These are phyloP conservation scores for Pollenia griseotomentosa DNA, from an alignment of 2,888 invertebrate species.

Conservation along the genomic window DNA sequence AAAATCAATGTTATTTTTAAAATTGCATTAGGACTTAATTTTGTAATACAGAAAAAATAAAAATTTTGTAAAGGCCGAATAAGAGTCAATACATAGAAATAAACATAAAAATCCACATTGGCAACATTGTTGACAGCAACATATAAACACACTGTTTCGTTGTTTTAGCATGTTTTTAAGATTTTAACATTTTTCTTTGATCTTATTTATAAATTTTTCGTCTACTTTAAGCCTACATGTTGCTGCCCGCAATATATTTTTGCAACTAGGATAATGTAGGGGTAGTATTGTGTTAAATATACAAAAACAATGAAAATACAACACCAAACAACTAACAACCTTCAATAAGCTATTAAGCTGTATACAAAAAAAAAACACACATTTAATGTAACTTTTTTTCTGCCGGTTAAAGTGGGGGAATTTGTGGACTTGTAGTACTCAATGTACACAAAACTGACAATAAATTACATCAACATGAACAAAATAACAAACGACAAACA, in stretches of 20 bases:
- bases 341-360: constrained; percentile 61
- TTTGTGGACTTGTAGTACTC: not conserved
- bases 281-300: not conserved
- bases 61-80: too few relatives aligned
- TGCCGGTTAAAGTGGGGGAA: not conserved
- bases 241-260: not conserved
- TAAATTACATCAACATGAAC: constrained; percentile 32
- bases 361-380: not conserved
- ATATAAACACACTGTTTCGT: too few relatives aligned
- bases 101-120: too few relatives aligned
- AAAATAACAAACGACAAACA: not conserved
- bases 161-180: too few relatives aligned
- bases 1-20: too few relatives aligned
- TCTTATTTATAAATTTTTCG: too few relatives aligned
- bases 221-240: not conserved
- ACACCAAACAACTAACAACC: constrained; percentile 1
- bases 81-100: too few relatives aligned
- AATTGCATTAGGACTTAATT: too few relatives aligned
- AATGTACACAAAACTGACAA: constrained; percentile 31
- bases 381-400: not conserved
- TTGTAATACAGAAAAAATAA: too few relatives aligned
- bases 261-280: not conserved
- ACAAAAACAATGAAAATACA: not conserved
- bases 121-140: too few relatives aligned
- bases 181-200: too few relatives aligned